A percentile compares a stretch with the other conserved stretches of the same genome.
phyloP scores from a whole-genome alignment of 2,113 vertebrate genomes.

The Elephantulus edwardii region DNA sequence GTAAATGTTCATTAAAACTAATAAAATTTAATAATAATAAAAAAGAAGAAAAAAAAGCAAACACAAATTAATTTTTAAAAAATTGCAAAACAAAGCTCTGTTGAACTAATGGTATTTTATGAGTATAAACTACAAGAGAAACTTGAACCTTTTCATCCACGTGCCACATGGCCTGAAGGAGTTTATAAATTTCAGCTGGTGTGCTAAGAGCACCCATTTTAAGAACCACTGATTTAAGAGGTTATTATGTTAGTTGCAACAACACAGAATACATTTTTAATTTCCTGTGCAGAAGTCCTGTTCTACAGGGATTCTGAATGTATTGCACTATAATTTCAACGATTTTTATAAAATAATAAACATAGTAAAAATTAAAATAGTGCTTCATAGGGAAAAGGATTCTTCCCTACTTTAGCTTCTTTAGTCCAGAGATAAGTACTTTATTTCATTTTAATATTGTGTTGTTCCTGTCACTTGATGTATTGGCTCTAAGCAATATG shows the following conservation, averaged over 20 bases:
- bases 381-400: not conserved
- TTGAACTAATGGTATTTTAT: not conserved
- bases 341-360: slow-evolving; percentile 10
- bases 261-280: not conserved
- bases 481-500: not conserved
- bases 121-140: not conserved
- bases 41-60: too few species aligned
- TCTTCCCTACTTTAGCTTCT: not conserved
- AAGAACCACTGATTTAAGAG: not conserved
- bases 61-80: not conserved
- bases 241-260: not conserved
- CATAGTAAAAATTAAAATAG: not conserved
- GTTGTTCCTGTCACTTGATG: not conserved
- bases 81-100: not conserved
- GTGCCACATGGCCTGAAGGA: not conserved
- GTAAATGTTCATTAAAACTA: too few species aligned
- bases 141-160: not conserved
- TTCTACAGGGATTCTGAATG: not conserved
- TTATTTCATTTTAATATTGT: not conserved
- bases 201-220: not conserved
- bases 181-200: not conserved
- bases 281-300: not conserved
- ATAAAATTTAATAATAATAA: too few species aligned
- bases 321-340: not conserved
- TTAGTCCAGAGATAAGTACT: not conserved